These are phyloP conservation scores for Cheumatopsyche charites DNA, from an alignment of 1,140 invertebrate species.

Conservation along the genomic window DNA sequence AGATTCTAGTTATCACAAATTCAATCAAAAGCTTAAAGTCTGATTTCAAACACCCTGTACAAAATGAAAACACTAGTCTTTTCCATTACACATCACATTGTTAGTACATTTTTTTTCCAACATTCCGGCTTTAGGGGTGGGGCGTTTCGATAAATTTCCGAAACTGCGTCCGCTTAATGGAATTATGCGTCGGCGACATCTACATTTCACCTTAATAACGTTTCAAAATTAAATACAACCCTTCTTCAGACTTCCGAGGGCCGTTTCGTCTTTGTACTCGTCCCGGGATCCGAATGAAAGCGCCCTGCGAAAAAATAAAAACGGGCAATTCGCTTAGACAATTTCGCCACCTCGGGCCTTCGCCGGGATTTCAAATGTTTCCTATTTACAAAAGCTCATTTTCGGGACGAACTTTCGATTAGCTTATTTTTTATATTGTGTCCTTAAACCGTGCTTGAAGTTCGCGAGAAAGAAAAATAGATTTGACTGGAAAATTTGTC, in stretches of 20 bases:
- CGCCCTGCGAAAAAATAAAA: constrained; percentile 17
- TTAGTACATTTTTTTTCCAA: too few species aligned
- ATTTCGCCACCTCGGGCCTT: neutral
- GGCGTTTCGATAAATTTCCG: constrained; percentile 32
- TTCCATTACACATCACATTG: too few species aligned
- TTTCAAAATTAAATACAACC: constrained; percentile 45
- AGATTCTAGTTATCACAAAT: too few species aligned
- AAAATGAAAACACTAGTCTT: too few species aligned
- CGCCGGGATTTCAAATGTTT: neutral
- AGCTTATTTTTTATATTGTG: too few species aligned
- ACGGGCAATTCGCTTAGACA: neutral
- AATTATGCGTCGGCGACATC: constrained; percentile 39
- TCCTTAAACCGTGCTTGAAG: too few species aligned
- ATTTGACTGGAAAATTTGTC: too few species aligned
- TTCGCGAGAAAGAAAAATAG: too few species aligned
- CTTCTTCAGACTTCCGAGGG: constrained; percentile 38
- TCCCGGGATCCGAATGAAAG: neutral
- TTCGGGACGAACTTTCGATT: too few species aligned
- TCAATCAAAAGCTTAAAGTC: too few species aligned
- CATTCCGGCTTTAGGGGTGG: neutral
- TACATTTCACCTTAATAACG: constrained; percentile 43
- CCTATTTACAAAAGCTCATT: too few species aligned
- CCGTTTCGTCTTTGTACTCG: constrained; percentile 27
- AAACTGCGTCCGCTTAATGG: constrained; percentile 38
- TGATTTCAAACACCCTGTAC: too few species aligned